Conservation (phyloP, 2,888 invertebrate species). For the Aphidoletes aphidimyza region DNA sequence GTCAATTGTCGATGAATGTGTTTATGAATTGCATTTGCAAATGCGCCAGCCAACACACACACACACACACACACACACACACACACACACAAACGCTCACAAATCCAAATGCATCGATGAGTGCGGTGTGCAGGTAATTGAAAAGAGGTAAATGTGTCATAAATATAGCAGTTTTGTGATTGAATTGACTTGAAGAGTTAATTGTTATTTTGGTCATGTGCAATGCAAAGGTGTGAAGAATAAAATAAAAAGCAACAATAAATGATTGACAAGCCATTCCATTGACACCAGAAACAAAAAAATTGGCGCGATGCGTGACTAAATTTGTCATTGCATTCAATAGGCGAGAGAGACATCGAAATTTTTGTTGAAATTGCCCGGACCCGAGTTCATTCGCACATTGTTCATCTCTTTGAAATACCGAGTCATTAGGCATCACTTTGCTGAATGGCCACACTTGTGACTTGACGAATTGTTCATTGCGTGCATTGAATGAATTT, state of each 20-base stretch:
- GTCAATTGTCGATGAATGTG: background rate
- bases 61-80: no score
- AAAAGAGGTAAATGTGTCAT: slow-evolving; percentile 20
- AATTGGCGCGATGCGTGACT: background rate
- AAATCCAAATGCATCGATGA: no score
- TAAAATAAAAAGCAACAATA: no score
- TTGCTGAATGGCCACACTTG: background rate
- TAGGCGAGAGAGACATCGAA: background rate
- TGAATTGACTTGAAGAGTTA: background rate
- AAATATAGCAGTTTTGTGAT: background rate
- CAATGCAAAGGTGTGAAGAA: background rate
- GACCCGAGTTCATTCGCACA: no score
- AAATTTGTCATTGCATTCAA: background rate
- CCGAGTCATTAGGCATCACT: no score
- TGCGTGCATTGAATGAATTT: no score
- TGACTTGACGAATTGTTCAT: no score
- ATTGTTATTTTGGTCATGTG: background rate
- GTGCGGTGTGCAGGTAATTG: background rate
- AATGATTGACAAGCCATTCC: slow-evolving; percentile 4
- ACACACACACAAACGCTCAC: no score
- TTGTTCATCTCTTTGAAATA: no score
- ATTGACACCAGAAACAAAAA: background rate
- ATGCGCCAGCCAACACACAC: background rate
- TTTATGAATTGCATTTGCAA: background rate
- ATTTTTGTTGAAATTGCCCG: no score